Evolutionary conservation across 1,140 invertebrate species (phyloP).

Genomic region (Tribolium castaneum): DNA sequence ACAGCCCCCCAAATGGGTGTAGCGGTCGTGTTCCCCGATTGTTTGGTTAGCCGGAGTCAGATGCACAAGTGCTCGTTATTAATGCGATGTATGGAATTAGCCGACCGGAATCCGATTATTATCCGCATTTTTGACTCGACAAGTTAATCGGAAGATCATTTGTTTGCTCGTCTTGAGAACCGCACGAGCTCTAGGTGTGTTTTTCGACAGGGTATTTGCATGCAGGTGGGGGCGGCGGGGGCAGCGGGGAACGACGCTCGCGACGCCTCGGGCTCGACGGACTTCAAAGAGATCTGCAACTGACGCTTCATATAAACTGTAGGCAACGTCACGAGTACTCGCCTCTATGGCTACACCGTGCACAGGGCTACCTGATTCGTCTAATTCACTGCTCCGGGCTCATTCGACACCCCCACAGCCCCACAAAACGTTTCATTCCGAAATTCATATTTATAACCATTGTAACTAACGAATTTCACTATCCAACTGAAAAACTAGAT

Average conservation of each 20-base stretch:
- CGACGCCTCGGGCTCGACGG: constrained; percentile 47
- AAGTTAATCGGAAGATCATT: constrained; percentile 31
- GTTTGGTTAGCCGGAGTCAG: constrained; percentile 61
- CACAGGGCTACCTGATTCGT: constrained; percentile 44
- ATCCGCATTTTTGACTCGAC: constrained; percentile 15
- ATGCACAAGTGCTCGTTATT: constrained; percentile 62
- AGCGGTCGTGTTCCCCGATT: constrained; percentile 23
- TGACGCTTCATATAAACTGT: constrained; percentile 54
- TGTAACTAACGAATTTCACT: not conserved
- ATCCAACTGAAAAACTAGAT: not conserved
- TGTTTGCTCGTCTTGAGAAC: not conserved
- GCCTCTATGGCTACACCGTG: constrained; percentile 44
- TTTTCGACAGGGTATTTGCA: constrained; percentile 19
- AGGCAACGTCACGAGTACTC: constrained; percentile 42
- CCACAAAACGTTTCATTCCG: not conserved
- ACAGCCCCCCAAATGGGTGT: not conserved
- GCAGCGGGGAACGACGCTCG: constrained; percentile 39
- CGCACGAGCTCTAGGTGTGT: constrained; percentile 14
- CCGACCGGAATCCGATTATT: constrained; percentile 11
- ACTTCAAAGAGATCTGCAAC: constrained; percentile 57
- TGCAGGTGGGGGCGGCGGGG: constrained; percentile 16
- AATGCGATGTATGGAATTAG: constrained; percentile 58
- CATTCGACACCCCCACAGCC: not conserved
- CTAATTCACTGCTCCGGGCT: constrained; percentile 42
- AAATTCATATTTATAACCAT: constrained; percentile 6